Evolutionary conservation across 2,888 invertebrate genomes (phyloP), one percentile per base, ranked within the genome.

Genomic region (Diadromus collaris): DNA sequence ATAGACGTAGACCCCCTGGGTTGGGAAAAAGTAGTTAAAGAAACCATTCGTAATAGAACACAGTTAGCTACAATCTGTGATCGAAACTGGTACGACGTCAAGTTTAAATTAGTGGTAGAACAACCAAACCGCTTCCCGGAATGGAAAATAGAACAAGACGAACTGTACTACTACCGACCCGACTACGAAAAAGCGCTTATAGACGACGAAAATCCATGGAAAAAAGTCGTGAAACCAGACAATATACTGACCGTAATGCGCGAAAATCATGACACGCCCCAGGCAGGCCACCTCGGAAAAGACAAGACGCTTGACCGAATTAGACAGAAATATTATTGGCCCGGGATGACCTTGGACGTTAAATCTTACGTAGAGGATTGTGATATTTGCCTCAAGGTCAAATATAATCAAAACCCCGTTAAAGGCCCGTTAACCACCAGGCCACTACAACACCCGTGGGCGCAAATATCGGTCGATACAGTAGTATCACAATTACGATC

Each of bases 221-320:
- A n/a, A n/a, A n/a, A n/a, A n/a, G n/a, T n/a, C n/a, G n/a, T n/a
- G n/a, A n/a, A n/a, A n/a, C n/a, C n/a, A n/a, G n/a, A n/a, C n/a
- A n/a, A n/a, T n/a, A n/a, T n/a, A n/a, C n/a, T n/a, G n/a, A 13
- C 24, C 21, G 32, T 80, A 19, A 7, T 80, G 5, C 71, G 51
- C 10, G 70, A 80, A 46, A 80, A 80, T 13, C 78, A 80, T 19
- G 68, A 73, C 1, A 19, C 58, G 1, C 75, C 81, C 2, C 70
- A 77, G 1, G 63, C 63, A 27, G 75, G 78, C 13, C 78, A 79
- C 21, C 48, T 79, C 9, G 79, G 79, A 13, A 68, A 69, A 13
- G 77, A 79, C 24, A 81, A 81, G 1, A 81, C 78, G 2, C 32
- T 72, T 10, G 75, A 78, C 9, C 51, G 76, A n/a, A 76, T 79